Evolutionary conservation across 2,888 invertebrate genomes (phyloP).

Genomic region (Thereva nobilitata): DNA sequence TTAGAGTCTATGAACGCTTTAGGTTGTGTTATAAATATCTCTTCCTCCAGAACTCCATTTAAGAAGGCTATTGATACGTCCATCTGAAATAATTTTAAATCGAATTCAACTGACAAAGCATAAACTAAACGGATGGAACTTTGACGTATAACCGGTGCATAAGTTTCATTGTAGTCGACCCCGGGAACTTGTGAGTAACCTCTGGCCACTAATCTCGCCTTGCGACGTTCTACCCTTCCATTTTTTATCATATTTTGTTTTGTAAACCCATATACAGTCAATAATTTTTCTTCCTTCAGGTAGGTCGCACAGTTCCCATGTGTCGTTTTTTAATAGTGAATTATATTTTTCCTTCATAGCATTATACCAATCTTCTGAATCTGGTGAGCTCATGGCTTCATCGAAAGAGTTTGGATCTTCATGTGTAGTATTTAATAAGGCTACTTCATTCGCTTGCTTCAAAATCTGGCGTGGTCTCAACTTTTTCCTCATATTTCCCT

Average conservation of each 20-base stretch:
- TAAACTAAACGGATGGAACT: constrained; percentile 35
- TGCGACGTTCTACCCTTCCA: not conserved
- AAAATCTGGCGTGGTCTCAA: not conserved
- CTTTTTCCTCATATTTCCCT: not conserved
- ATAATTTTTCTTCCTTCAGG: constrained; percentile 22
- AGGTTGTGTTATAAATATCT: not conserved
- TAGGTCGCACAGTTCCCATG: constrained; percentile 24
- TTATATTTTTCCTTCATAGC: constrained; percentile 28
- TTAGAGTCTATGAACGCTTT: not conserved
- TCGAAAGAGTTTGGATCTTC: too few species aligned
- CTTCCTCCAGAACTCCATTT: constrained; percentile 31
- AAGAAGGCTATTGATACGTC: constrained; percentile 41
- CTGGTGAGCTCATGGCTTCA: too few species aligned
- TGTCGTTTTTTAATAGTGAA: constrained; percentile 7
- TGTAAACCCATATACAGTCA: not conserved
- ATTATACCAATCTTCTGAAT: constrained; percentile 7
- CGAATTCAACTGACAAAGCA: constrained; percentile 37
- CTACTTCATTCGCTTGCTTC: not conserved
- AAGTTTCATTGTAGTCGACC: constrained; percentile 36
- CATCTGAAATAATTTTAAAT: constrained; percentile 30
- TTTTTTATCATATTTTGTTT: not conserved
- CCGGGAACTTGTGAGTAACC: constrained; percentile 36
- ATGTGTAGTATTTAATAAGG: too few species aligned
- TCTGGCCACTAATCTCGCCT: constrained; percentile 38
- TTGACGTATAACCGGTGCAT: constrained; percentile 35